Evolutionary conservation across 1,140 invertebrate genomes (phyloP).

Genomic region (Drosophila punjabiensis): DNA sequence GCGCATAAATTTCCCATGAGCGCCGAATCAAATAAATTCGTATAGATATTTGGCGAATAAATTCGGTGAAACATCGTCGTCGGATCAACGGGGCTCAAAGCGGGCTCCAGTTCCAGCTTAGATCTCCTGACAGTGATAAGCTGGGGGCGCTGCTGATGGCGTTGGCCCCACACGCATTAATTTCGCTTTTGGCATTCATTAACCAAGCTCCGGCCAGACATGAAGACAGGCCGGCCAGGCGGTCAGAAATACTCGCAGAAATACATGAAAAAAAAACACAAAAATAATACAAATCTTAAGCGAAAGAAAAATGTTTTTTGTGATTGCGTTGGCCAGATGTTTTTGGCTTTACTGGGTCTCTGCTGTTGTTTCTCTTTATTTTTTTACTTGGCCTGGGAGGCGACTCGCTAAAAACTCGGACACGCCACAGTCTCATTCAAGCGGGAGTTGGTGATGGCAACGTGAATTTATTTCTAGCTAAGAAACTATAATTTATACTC

Average conservation of each 20-base stretch:
- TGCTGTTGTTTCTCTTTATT: constrained; percentile 16
- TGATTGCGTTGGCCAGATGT: constrained; percentile 52
- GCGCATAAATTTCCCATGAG: constrained; percentile 62
- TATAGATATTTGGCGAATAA: constrained; percentile 77
- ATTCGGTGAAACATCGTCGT: constrained; percentile 65
- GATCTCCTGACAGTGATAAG: constrained; percentile 76
- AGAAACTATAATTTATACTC: background rate
- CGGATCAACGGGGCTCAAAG: constrained; percentile 32
- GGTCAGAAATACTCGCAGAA: constrained; percentile 29
- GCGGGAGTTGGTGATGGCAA: constrained; percentile 36
- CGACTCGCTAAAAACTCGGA: constrained; percentile 74
- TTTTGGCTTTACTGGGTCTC: constrained; percentile 16
- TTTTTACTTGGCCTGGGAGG: constrained; percentile 49
- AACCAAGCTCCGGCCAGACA: constrained; percentile 52
- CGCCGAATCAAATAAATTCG: constrained; percentile 65
- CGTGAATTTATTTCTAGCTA: background rate
- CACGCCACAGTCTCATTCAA: constrained; percentile 76
- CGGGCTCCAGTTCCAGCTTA: constrained; percentile 56
- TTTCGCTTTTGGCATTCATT: constrained; percentile 77
- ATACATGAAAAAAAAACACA: constrained; percentile 26
- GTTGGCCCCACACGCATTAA: constrained; percentile 81
- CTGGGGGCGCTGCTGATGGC: constrained; percentile 73
- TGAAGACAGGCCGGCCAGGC: constrained; percentile 33
- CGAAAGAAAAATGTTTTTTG: constrained; percentile 59
- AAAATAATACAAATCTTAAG: constrained; percentile 50